Conservation (phyloP, 2,113 vertebrate genomes). For the Macrotus californicus region DNA sequence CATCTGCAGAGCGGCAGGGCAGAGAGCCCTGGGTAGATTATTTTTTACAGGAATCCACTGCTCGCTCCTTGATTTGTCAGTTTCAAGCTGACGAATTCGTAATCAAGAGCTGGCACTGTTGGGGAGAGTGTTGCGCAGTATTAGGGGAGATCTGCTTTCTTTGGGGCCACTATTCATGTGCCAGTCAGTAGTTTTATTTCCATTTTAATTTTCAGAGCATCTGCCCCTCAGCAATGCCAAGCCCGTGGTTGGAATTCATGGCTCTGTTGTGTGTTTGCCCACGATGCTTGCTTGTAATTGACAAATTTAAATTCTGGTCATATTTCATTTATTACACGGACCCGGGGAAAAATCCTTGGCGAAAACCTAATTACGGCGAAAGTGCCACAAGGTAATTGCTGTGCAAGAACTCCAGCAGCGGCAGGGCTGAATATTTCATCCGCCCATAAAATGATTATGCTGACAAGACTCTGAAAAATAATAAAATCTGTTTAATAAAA, state of each 20-base stretch:
- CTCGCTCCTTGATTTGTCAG: not conserved
- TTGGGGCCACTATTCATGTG: slow-evolving; percentile 20
- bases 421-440: slow-evolving; percentile 55
- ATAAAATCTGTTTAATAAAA: slow-evolving; percentile 76
- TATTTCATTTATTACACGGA: slow-evolving; percentile 70
- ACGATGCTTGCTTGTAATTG: slow-evolving; percentile 32
- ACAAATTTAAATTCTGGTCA: slow-evolving; percentile 59
- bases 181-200: slow-evolving; percentile 58
- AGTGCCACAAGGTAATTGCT: slow-evolving; percentile 58
- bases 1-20: not conserved
- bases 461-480: slow-evolving; percentile 70
- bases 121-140: not conserved
- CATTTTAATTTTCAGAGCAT: slow-evolving; percentile 53
- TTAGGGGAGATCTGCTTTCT: slow-evolving; percentile 43
- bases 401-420: slow-evolving; percentile 40
- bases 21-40: not conserved
- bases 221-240: not conserved
- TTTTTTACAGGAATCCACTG: not conserved
- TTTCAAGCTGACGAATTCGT: slow-evolving; percentile 28
- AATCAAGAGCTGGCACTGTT: slow-evolving; percentile 10
- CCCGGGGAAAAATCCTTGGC: slow-evolving; percentile 53
- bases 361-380: slow-evolving; percentile 63
- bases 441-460: slow-evolving; percentile 64
- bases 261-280: slow-evolving; percentile 26
- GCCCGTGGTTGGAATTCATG: not conserved